Percentiles rank a stretch among this genome's conserved stretches.
These are phyloP conservation scores for Trialeurodes vaporariorum DNA, from an alignment of 1,140 invertebrate species.

Conservation along the genomic window DNA sequence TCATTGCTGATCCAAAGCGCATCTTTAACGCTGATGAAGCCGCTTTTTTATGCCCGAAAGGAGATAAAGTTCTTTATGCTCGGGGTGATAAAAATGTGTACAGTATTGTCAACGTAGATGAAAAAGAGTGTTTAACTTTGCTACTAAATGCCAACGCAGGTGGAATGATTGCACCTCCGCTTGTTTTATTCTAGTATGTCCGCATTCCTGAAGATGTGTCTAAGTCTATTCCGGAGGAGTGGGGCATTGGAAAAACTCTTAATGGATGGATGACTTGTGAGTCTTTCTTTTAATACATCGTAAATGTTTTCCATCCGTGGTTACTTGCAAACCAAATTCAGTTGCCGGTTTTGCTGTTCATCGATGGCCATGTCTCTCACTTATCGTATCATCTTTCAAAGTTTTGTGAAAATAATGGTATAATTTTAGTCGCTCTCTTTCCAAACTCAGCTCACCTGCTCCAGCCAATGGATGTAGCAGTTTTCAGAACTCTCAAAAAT, in stretches of 20 bases:
- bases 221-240: slow-evolving; percentile 21
- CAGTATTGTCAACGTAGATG: no score
- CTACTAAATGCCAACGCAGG: slow-evolving; percentile 31
- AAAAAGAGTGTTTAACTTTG: slow-evolving; percentile 33
- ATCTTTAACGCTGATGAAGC: slow-evolving; percentile 27
- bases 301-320: slow-evolving; percentile 28
- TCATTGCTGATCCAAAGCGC: slow-evolving; percentile 12
- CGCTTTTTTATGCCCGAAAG: slow-evolving; percentile 25
- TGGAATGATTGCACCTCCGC: slow-evolving; percentile 29
- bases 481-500: slow-evolving; percentile 32
- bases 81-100: not conserved
- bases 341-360: slow-evolving; percentile 32
- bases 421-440: slow-evolving; percentile 32
- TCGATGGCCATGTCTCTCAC: slow-evolving; percentile 34
- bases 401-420: slow-evolving; percentile 33
- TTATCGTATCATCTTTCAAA: slow-evolving; percentile 28
- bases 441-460: slow-evolving; percentile 36
- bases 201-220: slow-evolving; percentile 27
- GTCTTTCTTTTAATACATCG: slow-evolving; percentile 29
- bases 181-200: slow-evolving; percentile 30
- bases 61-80: slow-evolving; percentile 26
- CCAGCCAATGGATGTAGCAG: slow-evolving; percentile 33
- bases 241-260: slow-evolving; percentile 23
- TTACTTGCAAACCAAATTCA: slow-evolving; percentile 27
- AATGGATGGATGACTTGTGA: slow-evolving; percentile 30